Base-by-base conservation (phyloP, 2,888 invertebrate genomes). In the Hirtodrosophila trivittata region DNA sequence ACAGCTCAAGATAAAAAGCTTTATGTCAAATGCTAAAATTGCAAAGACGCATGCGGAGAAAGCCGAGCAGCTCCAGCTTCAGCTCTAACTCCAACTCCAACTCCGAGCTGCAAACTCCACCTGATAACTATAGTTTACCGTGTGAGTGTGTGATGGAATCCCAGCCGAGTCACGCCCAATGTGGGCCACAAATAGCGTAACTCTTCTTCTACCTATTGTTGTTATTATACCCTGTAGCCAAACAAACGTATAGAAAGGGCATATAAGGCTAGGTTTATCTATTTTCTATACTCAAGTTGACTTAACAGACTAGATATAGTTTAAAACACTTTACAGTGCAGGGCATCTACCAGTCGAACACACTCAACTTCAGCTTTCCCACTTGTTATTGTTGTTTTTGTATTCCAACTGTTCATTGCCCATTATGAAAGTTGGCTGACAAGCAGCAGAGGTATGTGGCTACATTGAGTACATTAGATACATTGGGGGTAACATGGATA, bases 11-110 rank as follows among this genome's bases (percentile, higher is more conserved):
- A 86, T 80, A 86, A 80, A 80, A 86, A 86, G 85, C 80, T 86
- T 86, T 84, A 86, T 86, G 86, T 86, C 80, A 84, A 80, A 73
- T 73, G 70, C 62, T 71, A 50, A 85, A 78, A 85, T 77, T 78
- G 82, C 86, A 56, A 70, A 83, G 65, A 67, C 71, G 67, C 75
- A 43, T 12, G 58, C 82, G 65, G 86, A 83, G 77, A 78, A 78
- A 78, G 77, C 77, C 67, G 52, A 26, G 5, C 18, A 14, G 26
- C 43, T 26, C n/a, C 52, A 39, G 16, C 56, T 28, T 25, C 65
- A 42, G 3, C 50, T 21, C 1, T 13, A 25, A 1, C 41, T 41
- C 21, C 21, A 28, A n/a, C 50, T 21, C 1, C 21, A 25, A 1
- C 41, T 41, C 21, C 21, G 35, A 28, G 42, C 25, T 46, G 14